phyloP scores from a whole-genome alignment of 2,888 invertebrate genomes.

The Labia minor region DNA sequence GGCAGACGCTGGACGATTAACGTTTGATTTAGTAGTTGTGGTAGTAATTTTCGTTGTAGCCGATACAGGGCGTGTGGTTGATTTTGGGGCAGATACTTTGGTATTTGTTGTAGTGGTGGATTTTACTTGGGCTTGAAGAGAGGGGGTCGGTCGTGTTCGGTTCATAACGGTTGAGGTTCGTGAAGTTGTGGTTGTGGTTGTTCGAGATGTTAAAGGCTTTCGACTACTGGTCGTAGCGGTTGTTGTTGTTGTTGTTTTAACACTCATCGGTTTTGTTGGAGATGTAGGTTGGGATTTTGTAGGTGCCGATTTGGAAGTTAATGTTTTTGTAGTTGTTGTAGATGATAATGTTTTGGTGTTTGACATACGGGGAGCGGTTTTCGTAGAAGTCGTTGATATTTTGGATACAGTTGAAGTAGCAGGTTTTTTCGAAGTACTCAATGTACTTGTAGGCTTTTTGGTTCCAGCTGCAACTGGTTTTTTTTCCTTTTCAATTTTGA shows the following conservation, averaged over 20 bases:
- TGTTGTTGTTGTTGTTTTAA: conserved; percentile 27
- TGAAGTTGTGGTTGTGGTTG: conserved; percentile 21
- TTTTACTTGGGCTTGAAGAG: conserved; percentile 23
- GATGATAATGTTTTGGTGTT: conserved; percentile 27
- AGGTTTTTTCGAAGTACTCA: conserved; percentile 27
- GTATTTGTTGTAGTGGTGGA: conserved; percentile 24
- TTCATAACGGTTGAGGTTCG: conserved; percentile 25
- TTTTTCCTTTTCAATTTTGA: conserved; percentile 24
- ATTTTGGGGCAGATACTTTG: conserved; percentile 19
- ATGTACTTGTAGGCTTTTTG: conserved; percentile 28
- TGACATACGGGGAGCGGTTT: conserved; percentile 24
- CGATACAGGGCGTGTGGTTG: conserved; percentile 28
- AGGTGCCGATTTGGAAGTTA: conserved; percentile 24
- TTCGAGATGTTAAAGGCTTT: conserved; percentile 18
- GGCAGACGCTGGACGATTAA: conserved; percentile 9
- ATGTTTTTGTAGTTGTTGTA: conserved; percentile 30
- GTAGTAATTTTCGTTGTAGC: conserved; percentile 28
- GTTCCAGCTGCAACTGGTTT: conserved; percentile 25
- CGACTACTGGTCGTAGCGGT: conserved; percentile 25
- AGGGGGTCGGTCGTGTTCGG: conserved; percentile 21
- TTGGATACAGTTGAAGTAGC: conserved; percentile 23
- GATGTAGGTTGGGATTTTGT: conserved; percentile 28
- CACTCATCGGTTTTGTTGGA: conserved; percentile 24
- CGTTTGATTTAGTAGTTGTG: conserved; percentile 19
- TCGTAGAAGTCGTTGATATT: conserved; percentile 25